Conservation (phyloP, 2,113 vertebrate genomes). For the Oceanites oceanicus region DNA sequence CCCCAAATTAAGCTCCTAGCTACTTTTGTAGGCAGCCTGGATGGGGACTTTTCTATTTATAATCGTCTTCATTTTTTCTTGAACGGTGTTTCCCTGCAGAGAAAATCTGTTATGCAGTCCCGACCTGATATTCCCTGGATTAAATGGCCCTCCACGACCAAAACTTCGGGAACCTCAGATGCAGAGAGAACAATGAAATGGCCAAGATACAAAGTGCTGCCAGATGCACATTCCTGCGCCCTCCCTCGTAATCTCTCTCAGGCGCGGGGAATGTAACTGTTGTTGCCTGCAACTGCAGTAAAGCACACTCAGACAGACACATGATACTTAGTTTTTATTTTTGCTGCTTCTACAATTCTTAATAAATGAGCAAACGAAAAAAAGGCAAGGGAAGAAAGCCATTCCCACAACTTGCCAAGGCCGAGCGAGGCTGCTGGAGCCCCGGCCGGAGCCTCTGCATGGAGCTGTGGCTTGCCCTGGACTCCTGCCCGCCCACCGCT, state of each 20-base stretch:
- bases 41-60: not conserved
- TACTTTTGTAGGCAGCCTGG: not conserved
- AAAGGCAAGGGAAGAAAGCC: not conserved
- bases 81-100: not conserved
- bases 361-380: not conserved
- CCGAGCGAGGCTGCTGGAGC: fast-evolving
- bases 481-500: not conserved
- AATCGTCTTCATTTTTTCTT: not conserved
- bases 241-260: constrained; percentile 42
- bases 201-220: constrained; percentile 60
- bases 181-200: constrained; percentile 37
- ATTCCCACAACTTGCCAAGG: not conserved
- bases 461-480: fast-evolving
- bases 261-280: not conserved
- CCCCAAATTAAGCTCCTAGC: not conserved
- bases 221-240: constrained; percentile 63
- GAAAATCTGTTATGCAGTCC: not conserved
- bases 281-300: not conserved
- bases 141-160: not conserved
- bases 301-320: not conserved
- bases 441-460: fast-evolving
- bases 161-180: constrained; percentile 13
- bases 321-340: not conserved
- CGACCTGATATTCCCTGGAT: not conserved
- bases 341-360: not conserved